Evolutionary conservation across 2,888 invertebrate genomes (phyloP).

Genomic region (Phaedon cochleariae): DNA sequence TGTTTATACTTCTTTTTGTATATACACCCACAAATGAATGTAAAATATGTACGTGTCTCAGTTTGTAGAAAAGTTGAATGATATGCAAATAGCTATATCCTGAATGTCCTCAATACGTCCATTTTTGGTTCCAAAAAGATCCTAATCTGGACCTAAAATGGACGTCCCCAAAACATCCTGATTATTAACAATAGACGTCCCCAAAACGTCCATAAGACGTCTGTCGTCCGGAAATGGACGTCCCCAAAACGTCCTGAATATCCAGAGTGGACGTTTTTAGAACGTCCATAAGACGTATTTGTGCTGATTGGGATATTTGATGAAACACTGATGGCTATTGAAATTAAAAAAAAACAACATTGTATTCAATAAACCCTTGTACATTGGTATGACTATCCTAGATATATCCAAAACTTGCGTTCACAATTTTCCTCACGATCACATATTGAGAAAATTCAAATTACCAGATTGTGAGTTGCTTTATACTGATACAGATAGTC

Average conservation of each 20-base stretch:
- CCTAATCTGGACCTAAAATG: not conserved
- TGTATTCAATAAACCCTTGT: too few species aligned
- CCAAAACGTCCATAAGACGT: constrained; percentile 15
- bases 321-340: too few species aligned
- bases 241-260: constrained; percentile 6
- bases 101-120: not conserved
- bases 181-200: constrained; percentile 11
- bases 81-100: too few species aligned
- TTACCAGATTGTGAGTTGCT: too few species aligned
- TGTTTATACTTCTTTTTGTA: not conserved
- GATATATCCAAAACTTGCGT: too few species aligned
- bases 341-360: too few species aligned
- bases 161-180: not conserved
- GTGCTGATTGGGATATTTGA: not conserved
- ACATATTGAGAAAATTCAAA: too few species aligned
- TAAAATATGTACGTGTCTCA: not conserved
- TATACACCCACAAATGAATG: not conserved
- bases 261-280: constrained; percentile 14
- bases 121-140: not conserved
- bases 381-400: too few species aligned
- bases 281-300: constrained; percentile 16
- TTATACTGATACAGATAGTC: too few species aligned
- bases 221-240: constrained; percentile 1
- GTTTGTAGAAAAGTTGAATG: too few species aligned
- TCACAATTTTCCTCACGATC: too few species aligned